A percentile compares a stretch with the other conserved stretches of the same genome.
phyloP scores from a whole-genome alignment of 2,113 vertebrate genomes.

The Ellobius talpinus region DNA sequence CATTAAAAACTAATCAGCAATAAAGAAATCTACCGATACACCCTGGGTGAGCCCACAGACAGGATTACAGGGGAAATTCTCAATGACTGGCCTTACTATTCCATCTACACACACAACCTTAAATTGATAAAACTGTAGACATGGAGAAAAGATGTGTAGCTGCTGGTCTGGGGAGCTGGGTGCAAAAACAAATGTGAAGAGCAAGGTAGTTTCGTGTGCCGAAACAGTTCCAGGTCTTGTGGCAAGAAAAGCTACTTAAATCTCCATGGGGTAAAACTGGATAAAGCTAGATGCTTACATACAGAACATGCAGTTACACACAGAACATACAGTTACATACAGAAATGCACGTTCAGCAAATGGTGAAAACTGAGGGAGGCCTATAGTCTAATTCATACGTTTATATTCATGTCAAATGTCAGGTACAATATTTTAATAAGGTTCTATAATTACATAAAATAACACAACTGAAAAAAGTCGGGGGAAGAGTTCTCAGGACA shows the following conservation, averaged over 20 bases:
- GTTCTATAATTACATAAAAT: background rate
- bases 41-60: background rate
- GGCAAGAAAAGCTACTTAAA: background rate
- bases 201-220: background rate
- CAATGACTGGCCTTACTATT: background rate
- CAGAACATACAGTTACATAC: background rate
- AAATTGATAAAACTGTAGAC: background rate
- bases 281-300: background rate
- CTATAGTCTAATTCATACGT: background rate
- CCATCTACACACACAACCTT: background rate
- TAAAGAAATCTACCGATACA: background rate
- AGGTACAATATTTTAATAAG: background rate
- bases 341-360: background rate
- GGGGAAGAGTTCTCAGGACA: background rate
- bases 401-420: background rate
- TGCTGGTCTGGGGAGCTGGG: background rate
- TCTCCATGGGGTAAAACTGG: background rate
- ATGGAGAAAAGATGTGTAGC: background rate
- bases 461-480: background rate
- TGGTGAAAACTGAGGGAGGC: background rate
- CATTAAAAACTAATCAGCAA: background rate
- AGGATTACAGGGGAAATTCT: background rate
- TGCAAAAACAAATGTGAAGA: background rate
- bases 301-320: background rate
- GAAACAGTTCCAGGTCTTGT: background rate